Base-by-base conservation (phyloP, 2,797 vertebrate species). In the Manis javanica region DNA sequence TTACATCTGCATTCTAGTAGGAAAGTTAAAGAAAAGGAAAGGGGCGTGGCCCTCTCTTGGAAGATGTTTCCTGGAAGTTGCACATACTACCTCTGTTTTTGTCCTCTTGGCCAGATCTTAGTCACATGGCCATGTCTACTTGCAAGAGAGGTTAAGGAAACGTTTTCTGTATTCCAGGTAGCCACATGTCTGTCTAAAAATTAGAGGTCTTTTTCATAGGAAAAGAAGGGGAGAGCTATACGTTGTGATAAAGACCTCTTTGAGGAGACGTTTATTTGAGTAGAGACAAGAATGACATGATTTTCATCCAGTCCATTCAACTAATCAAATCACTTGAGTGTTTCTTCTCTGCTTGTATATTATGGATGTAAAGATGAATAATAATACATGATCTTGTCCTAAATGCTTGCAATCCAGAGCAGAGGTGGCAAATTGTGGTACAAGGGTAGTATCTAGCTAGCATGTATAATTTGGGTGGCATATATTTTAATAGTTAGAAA, bases 161-260 rank as follows among this genome's bases (percentile, higher is more conserved):
- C 66, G 5, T 68, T 94, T 94, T 91, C 10, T 91, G 2, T 87
- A 24, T 96, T 90, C 26, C 11, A 49, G 37, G 21, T 53, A 87
- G 59, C 18, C 26, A 72, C 3, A 26, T 3, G 18, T 16, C 15
- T 92, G 26, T 29, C 12, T 90, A 57, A 61, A 61, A 92, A 55
- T 34, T 4, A 51, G 59, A 16, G 8, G 2, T 88, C 29, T 49
- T 82, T 94, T 72, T 31, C 18, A 23, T 42, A 42, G 31, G 39
- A 18, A 39, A 51, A 37, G 78, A 49, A 18, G 19, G 3, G 16
- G 79, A 26, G 77, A 64, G 19, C 16, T 24, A 21, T 4, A 88
- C 49, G 34, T 26, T 10, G 63, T 64, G 11, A 90, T 46, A 61
- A 90, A 85, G 42, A 78, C 57, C 23, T 91, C 49, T 82, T 34